Conservation (phyloP, 2,113 vertebrate species). For the Peromyscus leucopus region DNA sequence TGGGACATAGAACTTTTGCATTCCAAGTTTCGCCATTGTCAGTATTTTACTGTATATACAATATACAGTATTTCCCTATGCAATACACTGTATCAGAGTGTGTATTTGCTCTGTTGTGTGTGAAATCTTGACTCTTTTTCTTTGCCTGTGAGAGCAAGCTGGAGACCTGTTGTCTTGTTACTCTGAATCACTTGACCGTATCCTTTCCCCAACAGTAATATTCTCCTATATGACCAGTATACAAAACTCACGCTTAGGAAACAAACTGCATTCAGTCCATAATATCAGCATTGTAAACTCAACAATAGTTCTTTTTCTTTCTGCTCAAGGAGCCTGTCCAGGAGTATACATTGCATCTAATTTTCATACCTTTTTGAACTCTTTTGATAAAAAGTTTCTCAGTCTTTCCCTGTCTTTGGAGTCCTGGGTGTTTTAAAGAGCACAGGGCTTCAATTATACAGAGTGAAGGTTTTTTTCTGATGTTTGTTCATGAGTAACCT, state of each 20-base stretch:
- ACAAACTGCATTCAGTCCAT: not conserved
- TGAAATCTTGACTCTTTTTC: not conserved
- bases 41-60: slow-evolving; percentile 8
- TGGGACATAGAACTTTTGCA: not conserved
- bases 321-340: not conserved
- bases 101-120: not conserved
- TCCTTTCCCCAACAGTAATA: not conserved
- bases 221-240: not conserved
- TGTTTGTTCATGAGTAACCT: not conserved
- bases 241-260: not conserved
- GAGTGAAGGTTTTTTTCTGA: not conserved
- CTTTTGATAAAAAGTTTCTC: not conserved
- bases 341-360: not conserved
- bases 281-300: not conserved
- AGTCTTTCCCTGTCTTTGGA: slow-evolving; percentile 31
- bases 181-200: not conserved
- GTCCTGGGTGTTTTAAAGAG: not conserved
- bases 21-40: not conserved
- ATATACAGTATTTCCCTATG: too few relatives aligned
- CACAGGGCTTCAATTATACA: not conserved
- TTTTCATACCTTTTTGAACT: slow-evolving; percentile 42
- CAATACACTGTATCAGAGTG: not conserved
- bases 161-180: not conserved
- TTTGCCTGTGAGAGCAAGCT: slow-evolving; percentile 7
- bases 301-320: slow-evolving; percentile 38